Evolutionary conservation across 37 sponge, comb jelly and placozoan species (phyloP).

Genomic region (Eunapius fragilis): DNA sequence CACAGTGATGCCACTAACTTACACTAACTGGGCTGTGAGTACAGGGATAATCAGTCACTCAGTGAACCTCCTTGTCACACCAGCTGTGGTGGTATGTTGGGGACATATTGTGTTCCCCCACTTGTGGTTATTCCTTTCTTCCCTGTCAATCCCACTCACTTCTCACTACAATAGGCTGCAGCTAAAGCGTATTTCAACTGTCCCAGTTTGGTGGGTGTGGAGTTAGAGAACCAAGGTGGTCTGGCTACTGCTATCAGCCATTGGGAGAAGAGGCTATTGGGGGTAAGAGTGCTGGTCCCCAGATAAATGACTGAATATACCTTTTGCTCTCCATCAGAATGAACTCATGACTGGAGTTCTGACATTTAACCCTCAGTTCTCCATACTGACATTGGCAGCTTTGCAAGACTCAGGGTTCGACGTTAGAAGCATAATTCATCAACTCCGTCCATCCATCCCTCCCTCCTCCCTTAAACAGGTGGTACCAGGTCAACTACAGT

Average conservation of each 20-base stretch:
- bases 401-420: slow-evolving; percentile 81
- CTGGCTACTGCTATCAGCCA: slow-evolving; percentile 60
- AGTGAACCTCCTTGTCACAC: slow-evolving; percentile 55
- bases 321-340: slow-evolving; percentile 54
- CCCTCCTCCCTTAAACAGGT: slow-evolving; percentile 21
- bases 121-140: not conserved
- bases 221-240: slow-evolving; percentile 88
- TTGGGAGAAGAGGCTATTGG: slow-evolving; percentile 85
- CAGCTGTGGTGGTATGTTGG: slow-evolving; percentile 51
- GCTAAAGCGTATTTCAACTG: slow-evolving; percentile 74
- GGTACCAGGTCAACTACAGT: slow-evolving; percentile 70
- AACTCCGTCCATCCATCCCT: not conserved
- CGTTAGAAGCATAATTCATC: not conserved
- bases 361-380: slow-evolving; percentile 73
- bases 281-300: slow-evolving; percentile 20
- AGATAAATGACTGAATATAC: not conserved
- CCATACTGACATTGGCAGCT: slow-evolving; percentile 64
- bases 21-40: slow-evolving; percentile 34
- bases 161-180: slow-evolving; percentile 30
- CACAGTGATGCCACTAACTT: slow-evolving; percentile 33
- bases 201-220: slow-evolving; percentile 58
- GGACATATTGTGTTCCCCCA: not conserved
- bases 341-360: slow-evolving; percentile 86
- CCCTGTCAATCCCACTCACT: not conserved
- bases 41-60: slow-evolving; percentile 16